Conservation (phyloP, 2,797 vertebrate genomes). For the Dipus sagitta region DNA sequence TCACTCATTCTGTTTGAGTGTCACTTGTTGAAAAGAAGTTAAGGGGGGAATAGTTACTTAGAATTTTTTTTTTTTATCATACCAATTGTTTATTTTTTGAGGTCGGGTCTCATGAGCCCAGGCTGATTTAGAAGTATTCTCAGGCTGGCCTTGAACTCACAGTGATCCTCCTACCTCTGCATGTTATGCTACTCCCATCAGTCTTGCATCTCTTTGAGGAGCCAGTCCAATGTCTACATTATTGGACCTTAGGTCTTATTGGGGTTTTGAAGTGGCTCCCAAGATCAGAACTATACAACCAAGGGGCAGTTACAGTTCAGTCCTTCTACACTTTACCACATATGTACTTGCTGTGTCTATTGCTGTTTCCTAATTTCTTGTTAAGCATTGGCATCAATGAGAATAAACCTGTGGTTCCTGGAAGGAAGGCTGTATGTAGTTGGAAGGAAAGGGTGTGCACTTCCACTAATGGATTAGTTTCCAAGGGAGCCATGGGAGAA, state of each 20-base stretch:
- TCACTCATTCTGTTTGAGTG: not conserved
- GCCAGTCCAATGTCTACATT: not conserved
- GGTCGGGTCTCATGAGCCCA: too few relatives aligned
- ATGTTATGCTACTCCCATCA: too few relatives aligned
- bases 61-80: not conserved
- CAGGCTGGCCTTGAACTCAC: too few relatives aligned
- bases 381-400: not conserved
- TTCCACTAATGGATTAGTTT: not conserved
- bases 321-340: not conserved
- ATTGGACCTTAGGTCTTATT: not conserved
- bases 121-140: too few relatives aligned
- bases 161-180: too few relatives aligned
- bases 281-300: conserved; percentile 1
- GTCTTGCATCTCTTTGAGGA: conserved; percentile 19
- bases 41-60: not conserved
- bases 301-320: not conserved
- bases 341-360: not conserved
- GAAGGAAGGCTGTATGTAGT: not conserved
- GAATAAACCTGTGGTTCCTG: not conserved
- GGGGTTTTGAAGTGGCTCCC: conserved; percentile 8
- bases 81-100: too few relatives aligned
- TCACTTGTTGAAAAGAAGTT: conserved; percentile 10
- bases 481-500: not conserved
- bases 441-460: not conserved
- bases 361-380: conserved; percentile 16